A percentile compares a stretch with the other conserved stretches of the same genome.
Conservation (phyloP, 2,888 invertebrate genomes). For the Drosophila limbata region DNA sequence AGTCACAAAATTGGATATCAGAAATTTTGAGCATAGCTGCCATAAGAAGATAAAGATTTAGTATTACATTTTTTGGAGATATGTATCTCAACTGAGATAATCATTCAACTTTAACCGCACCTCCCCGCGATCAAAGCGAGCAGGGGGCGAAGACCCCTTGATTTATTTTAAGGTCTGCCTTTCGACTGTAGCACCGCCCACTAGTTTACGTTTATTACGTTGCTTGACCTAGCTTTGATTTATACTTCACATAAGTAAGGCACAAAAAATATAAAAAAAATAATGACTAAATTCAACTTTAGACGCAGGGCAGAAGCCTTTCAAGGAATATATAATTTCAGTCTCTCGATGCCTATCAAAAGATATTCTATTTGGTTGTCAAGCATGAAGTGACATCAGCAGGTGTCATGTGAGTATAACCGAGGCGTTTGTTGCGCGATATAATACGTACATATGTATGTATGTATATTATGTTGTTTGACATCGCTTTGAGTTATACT, state of each 20-base stretch:
- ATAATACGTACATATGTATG: neutral
- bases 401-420: neutral
- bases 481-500: conserved; percentile 50
- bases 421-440: conserved; percentile 28
- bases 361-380: neutral
- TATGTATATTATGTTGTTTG: conserved; percentile 10
- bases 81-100: too few relatives aligned
- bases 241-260: conserved; percentile 48
- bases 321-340: conserved; percentile 7
- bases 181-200: too few relatives aligned
- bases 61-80: too few relatives aligned
- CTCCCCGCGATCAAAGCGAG: too few relatives aligned
- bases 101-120: too few relatives aligned
- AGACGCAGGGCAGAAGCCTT: conserved; percentile 15
- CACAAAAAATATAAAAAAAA: conserved; percentile 20
- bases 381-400: conserved; percentile 1
- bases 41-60: too few relatives aligned
- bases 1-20: too few relatives aligned
- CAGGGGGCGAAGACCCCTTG: too few relatives aligned
- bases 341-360: conserved; percentile 15
- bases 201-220: conserved; percentile 2
- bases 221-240: conserved; percentile 39
- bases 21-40: too few relatives aligned
- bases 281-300: conserved; percentile 22
- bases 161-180: too few relatives aligned